These are phyloP conservation scores for Leptopilina myrica DNA, from an alignment of 2,888 invertebrate genomes.

Conservation along the genomic window DNA sequence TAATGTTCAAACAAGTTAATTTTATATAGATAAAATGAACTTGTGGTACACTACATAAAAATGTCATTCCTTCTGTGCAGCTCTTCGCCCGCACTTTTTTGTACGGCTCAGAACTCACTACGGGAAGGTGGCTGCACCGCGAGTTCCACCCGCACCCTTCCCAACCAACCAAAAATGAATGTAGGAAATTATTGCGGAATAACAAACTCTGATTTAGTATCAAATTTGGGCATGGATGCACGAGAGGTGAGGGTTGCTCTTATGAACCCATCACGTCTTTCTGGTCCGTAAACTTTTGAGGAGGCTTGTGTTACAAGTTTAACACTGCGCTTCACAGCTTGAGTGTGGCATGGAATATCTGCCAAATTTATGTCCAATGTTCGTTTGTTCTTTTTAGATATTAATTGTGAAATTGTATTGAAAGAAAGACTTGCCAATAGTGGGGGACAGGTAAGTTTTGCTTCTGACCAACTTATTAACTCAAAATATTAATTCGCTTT, in stretches of 20 bases:
- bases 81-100: background rate
- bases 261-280: conserved; percentile 31
- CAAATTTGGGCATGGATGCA: conserved; percentile 37
- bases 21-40: background rate
- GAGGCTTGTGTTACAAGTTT: background rate
- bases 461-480: too few species aligned
- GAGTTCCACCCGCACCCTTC: too few species aligned
- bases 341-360: conserved; percentile 1
- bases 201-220: conserved; percentile 30
- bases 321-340: background rate
- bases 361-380: background rate
- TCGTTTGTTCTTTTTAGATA: background rate
- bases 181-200: too few species aligned
- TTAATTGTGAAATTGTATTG: background rate
- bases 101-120: background rate
- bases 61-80: background rate
- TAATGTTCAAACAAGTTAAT: background rate
- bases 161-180: too few species aligned
- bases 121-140: too few species aligned
- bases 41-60: conserved; percentile 2
- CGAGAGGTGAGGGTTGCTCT: conserved; percentile 27
- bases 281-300: background rate
- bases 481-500: too few species aligned
- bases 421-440: too few species aligned
- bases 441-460: too few species aligned